Evolutionary conservation across 2,113 vertebrate genomes (phyloP).

Genomic region (Crotophaga sulcirostris): DNA sequence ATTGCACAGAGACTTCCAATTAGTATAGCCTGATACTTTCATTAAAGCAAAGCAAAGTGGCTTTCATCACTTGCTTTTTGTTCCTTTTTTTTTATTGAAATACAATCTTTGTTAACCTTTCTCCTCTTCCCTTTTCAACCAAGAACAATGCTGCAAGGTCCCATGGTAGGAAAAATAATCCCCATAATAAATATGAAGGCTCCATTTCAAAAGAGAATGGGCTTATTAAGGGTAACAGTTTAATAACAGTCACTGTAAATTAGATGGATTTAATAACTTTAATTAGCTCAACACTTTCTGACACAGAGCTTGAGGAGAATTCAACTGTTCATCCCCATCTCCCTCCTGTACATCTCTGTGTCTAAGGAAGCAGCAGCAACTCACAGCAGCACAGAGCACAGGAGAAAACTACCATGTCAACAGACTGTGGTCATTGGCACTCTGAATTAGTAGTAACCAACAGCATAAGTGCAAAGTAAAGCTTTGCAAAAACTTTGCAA

Average conservation of each 20-base stretch:
- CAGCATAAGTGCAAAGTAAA: background rate
- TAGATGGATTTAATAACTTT: constrained; percentile 50
- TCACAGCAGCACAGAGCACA: background rate
- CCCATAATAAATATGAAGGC: constrained; percentile 8
- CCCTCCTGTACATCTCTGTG: background rate
- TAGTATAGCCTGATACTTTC: background rate
- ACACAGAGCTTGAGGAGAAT: constrained; percentile 24
- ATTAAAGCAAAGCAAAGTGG: background rate
- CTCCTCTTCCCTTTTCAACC: constrained; percentile 1
- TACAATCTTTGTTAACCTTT: background rate
- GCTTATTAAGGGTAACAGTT: constrained; percentile 49
- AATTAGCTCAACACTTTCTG: constrained; percentile 49
- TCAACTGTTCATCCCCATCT: background rate
- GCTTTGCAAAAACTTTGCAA: too few species aligned
- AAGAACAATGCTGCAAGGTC: constrained; percentile 4
- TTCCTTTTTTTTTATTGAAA: background rate
- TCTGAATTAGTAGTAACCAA: background rate
- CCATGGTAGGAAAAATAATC: constrained; percentile 9
- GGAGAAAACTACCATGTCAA: background rate
- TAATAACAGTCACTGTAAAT: constrained; percentile 52
- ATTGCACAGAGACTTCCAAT: background rate
- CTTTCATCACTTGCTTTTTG: background rate
- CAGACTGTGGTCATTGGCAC: background rate
- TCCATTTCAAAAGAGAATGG: constrained; percentile 14
- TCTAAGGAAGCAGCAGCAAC: background rate